Evolutionary conservation across 2,797 vertebrate genomes (phyloP).

Genomic region (Siniperca scherzeri): DNA sequence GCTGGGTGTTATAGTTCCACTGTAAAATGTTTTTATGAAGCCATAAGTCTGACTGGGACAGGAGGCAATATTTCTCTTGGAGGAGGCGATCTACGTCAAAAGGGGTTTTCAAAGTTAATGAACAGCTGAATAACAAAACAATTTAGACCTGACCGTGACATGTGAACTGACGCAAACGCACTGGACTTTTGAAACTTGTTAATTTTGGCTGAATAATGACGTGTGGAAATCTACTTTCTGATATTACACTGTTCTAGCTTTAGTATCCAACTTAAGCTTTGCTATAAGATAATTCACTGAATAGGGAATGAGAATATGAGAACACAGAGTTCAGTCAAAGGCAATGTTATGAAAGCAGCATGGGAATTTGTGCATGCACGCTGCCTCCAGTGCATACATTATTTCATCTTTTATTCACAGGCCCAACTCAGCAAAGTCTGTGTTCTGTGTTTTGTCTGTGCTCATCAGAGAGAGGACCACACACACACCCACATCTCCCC

Average conservation of each 20-base stretch:
- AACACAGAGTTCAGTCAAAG: constrained; percentile 41
- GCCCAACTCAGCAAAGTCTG: constrained; percentile 64
- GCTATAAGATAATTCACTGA: constrained; percentile 17
- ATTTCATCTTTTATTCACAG: constrained; percentile 75
- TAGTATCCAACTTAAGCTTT: constrained; percentile 13
- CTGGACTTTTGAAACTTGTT: constrained; percentile 22
- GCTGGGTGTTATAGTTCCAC: constrained; percentile 67
- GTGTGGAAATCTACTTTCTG: constrained; percentile 25
- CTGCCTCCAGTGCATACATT: constrained; percentile 57
- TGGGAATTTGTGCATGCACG: constrained; percentile 44
- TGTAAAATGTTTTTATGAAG: constrained; percentile 81
- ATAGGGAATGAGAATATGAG: constrained; percentile 28
- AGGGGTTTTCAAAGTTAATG: constrained; percentile 73
- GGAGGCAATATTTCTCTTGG: constrained; percentile 73
- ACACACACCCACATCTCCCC: constrained; percentile 37
- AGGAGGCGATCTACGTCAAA: constrained; percentile 68
- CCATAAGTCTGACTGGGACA: constrained; percentile 74
- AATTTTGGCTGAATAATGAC: constrained; percentile 35
- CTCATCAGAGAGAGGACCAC: constrained; percentile 62
- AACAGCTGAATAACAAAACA: constrained; percentile 72
- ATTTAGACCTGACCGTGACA: constrained; percentile 57
- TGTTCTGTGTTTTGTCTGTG: constrained; percentile 52
- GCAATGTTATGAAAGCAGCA: constrained; percentile 45
- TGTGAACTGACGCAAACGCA: constrained; percentile 41
- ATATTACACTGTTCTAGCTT: constrained; percentile 11